These are phyloP conservation scores for Andrena fulva DNA, from an alignment of 2,888 invertebrate genomes.

Conservation along the genomic window DNA sequence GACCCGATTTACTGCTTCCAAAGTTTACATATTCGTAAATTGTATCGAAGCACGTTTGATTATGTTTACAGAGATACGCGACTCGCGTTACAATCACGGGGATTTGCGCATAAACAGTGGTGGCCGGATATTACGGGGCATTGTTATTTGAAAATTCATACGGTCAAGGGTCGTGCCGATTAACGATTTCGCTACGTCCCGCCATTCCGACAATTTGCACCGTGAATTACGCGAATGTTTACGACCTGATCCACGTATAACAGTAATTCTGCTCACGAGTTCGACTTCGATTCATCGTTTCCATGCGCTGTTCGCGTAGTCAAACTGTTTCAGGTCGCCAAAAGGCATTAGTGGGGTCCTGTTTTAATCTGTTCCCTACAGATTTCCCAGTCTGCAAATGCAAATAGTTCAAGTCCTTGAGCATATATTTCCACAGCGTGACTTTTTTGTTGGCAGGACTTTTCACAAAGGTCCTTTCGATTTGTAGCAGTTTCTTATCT, in stretches of 20 bases:
- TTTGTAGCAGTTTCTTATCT: too few species aligned
- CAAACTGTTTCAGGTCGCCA: not conserved
- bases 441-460: too few species aligned
- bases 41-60: conserved; percentile 11
- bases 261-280: conserved; percentile 54
- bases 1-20: not conserved
- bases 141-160: conserved; percentile 71
- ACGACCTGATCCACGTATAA: conserved; percentile 62
- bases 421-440: too few species aligned
- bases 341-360: not conserved
- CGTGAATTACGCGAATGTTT: conserved; percentile 60
- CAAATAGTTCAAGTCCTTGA: too few species aligned
- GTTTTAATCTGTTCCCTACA: too few species aligned
- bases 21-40: conserved; percentile 1
- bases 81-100: conserved; percentile 15
- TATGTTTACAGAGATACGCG: not conserved
- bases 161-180: conserved; percentile 55
- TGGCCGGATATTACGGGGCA: conserved; percentile 47
- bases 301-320: not conserved
- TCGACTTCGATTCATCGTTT: conserved; percentile 37
- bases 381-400: too few species aligned
- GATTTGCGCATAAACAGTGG: conserved; percentile 40
- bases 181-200: conserved; percentile 63
- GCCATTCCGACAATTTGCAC: conserved; percentile 53
- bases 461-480: too few species aligned